Evolutionary conservation across 2,797 vertebrate genomes (phyloP), one percentile per base, ranked within the genome.

Genomic region (Triplophysa yarkandensis): DNA sequence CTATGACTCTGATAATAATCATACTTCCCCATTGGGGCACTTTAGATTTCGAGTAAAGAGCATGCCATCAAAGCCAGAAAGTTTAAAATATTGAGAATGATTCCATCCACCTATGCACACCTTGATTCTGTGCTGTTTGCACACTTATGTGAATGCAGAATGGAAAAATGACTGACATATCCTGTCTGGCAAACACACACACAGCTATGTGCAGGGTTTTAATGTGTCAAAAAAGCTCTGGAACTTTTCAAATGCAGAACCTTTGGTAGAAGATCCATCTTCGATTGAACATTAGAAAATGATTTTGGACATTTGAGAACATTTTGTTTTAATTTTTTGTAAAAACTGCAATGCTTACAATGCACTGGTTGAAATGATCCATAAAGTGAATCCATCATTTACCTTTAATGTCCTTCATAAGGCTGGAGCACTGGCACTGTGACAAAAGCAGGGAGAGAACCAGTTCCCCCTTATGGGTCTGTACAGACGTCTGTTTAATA

Each of bases 361-460:
- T 76, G 63, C 48, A 68, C 68, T 68, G 43, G 28, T 3, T 10
- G 30, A 62, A 36, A 39, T 68, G 50, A 32, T 77, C 64, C n/a
- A n/a, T n/a, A n/a, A n/a, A n/a, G n/a, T n/a, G n/a, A n/a, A n/a
- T 68, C 46, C 32, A 14, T 39, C 36, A 41, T 71, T 77, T 67
- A 71, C 67, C 66, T 77, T 77, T 63, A 17, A 19, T 36, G 71
- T 74, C 77, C 77, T 80, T 79, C 73, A 55, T 64, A 21, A 17
- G 23, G 23, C 30, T 74, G 74, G 30, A 21, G 17, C 43, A 19
- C 39, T 74, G 74, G 30, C 54, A 54, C 44, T 2, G 44, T 14
- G 23, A 77, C 69, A 70, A 28, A 7, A 30, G 13, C 67, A 72
- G 32, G n/a, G 43, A 27, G 50, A n/a, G 10, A 34, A 1, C 6